These are phyloP conservation scores for Hippocampus kuda DNA, from an alignment of 2,797 vertebrate species.

Conservation along the genomic window DNA sequence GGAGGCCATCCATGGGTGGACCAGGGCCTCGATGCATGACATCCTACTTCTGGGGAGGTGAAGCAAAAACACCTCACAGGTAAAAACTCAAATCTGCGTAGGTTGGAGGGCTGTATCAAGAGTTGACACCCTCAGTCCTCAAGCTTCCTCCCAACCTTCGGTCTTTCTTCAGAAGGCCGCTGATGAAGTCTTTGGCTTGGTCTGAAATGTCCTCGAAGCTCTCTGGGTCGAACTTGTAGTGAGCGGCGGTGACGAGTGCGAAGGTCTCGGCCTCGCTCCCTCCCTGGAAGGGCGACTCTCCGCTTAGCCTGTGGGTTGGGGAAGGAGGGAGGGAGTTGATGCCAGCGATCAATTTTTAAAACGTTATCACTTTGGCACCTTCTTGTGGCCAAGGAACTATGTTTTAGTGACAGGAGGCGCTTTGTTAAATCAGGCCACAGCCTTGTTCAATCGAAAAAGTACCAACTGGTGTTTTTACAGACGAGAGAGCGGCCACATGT, in stretches of 20 bases:
- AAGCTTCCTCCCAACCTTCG: slow-evolving; percentile 48
- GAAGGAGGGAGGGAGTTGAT: not conserved
- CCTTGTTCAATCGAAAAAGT: not conserved
- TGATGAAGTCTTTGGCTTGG: slow-evolving; percentile 78
- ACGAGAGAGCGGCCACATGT: not conserved
- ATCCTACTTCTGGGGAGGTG: slow-evolving; percentile 58
- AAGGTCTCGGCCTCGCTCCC: slow-evolving; percentile 71
- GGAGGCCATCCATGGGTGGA: slow-evolving; percentile 75
- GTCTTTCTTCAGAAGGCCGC: slow-evolving; percentile 70
- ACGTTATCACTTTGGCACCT: not conserved
- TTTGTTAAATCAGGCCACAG: not conserved
- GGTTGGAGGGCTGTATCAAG: no score
- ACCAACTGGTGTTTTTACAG: not conserved
- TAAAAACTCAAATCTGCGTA: not conserved
- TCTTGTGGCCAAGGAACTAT: not conserved
- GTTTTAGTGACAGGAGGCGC: not conserved
- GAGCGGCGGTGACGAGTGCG: slow-evolving; percentile 66
- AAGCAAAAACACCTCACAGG: not conserved
- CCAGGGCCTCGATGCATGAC: slow-evolving; percentile 65
- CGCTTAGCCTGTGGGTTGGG: slow-evolving; percentile 66
- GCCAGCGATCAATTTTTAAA: not conserved
- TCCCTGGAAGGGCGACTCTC: slow-evolving; percentile 84
- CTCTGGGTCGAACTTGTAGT: slow-evolving; percentile 72
- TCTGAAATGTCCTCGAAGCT: slow-evolving; percentile 75
- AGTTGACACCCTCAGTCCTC: no score